Base-by-base conservation (phyloP, 2,797 vertebrate species). In the Aplochiton taeniatus region DNA sequence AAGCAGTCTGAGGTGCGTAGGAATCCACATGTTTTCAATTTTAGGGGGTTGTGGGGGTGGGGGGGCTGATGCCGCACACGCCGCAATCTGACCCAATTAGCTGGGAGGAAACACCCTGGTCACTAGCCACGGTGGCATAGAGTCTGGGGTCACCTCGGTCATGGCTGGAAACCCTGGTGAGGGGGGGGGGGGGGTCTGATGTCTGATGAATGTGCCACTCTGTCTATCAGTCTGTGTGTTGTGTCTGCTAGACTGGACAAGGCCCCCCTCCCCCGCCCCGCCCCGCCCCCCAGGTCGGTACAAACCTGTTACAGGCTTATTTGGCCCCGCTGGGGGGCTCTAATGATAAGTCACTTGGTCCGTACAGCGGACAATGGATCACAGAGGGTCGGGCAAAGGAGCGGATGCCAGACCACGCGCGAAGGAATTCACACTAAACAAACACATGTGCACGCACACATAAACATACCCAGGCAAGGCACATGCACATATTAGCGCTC, bases 41-140 rank as follows among this genome's bases (percentile, higher is more conserved):
- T 87, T 68, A 78, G 78, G 52, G n/a, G n/a, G n/a, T n/a, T n/a
- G n/a, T n/a, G n/a, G n/a, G n/a, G n/a, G n/a, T n/a, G n/a, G n/a
- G n/a, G 68, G 13, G 31, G 6, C 2, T 87, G 89, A 90, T 81
- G 78, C 81, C 71, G 20, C 68, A 74, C 72, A 85, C 77, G 8
- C 74, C 43, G 70, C 88, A 89, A 87, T 90, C 88, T 78, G 79
- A 86, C 85, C 86, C 85, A 90, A 91, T 92, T 91, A 91, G 72
- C 64, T 70, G 7, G 67, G 84, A 68, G 81, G 86, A 90, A 89
- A 87, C 76, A 75, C 65, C 75, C 76, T 80, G 67, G 83, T 73
- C 76, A 46, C 77, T 82, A 78, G 73, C 68, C 76, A 31, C 6
- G 63, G 76, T 84, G 80, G 85, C 75, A 77, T 48, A 72, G 67